phyloP scores from a whole-genome alignment of 2,888 invertebrate genomes.

The Sympetrum striolatum region DNA sequence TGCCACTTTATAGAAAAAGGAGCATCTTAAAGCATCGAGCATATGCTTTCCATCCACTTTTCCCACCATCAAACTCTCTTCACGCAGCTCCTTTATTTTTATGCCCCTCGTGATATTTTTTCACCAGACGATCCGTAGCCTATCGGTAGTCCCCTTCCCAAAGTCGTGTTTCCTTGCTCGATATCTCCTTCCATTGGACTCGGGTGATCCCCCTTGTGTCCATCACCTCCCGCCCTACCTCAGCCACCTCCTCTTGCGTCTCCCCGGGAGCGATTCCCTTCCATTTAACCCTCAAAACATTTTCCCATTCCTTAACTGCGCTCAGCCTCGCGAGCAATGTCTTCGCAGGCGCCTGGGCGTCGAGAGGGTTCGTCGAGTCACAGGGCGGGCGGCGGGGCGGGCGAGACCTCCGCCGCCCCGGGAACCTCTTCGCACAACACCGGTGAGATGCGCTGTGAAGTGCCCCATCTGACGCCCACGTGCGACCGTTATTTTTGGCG shows the following conservation, averaged over 20 bases:
- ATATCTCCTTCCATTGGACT: neutral
- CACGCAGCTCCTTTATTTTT: neutral
- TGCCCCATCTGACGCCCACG: neutral
- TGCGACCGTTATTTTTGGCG: neutral
- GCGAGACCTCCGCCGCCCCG: neutral
- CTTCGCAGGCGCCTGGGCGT: neutral
- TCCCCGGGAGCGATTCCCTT: neutral
- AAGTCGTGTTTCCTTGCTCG: neutral
- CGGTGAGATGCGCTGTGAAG: neutral
- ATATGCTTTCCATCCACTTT: neutral
- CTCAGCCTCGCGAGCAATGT: neutral
- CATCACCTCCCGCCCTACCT: neutral
- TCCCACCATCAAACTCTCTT: neutral
- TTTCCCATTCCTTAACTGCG: neutral
- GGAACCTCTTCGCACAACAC: neutral
- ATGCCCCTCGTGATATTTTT: neutral
- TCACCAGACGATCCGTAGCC: neutral
- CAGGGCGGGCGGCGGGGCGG: neutral
- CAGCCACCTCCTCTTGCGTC: neutral
- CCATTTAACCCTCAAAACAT: neutral
- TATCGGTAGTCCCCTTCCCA: neutral
- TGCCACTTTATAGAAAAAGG: neutral
- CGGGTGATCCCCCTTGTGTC: neutral
- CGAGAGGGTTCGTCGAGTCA: neutral
- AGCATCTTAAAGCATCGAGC: neutral